Percentiles rank a stretch among this genome's conserved stretches.
These are phyloP conservation scores for Cephalophus harveyi DNA, from an alignment of 2,113 vertebrate species.

Conservation along the genomic window DNA sequence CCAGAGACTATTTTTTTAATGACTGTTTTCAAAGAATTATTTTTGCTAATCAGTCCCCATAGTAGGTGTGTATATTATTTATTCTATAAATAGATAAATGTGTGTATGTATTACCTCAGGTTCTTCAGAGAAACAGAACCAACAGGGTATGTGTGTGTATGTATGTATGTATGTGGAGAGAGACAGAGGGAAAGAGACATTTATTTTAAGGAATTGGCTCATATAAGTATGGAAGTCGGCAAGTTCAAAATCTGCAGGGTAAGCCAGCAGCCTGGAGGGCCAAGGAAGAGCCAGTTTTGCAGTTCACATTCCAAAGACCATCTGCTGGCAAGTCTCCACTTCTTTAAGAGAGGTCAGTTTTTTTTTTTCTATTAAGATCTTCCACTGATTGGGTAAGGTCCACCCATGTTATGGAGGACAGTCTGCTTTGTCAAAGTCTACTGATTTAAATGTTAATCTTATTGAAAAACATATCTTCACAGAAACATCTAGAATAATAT, in stretches of 20 bases:
- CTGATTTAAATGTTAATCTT: not conserved
- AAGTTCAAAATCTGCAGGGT: not conserved
- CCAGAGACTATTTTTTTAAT: too few relatives aligned
- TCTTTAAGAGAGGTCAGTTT: not conserved
- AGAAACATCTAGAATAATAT: not conserved
- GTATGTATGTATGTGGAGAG: not conserved
- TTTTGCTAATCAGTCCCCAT: not conserved
- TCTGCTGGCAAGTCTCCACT: not conserved
- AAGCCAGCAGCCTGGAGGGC: not conserved
- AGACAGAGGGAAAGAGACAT: not conserved
- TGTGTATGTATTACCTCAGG: not conserved
- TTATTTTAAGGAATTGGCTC: not conserved
- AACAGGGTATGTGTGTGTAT: not conserved
- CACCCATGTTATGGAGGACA: too few relatives aligned
- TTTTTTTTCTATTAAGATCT: not conserved
- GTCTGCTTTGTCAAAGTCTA: not conserved
- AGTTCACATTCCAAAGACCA: not conserved
- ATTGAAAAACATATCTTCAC: not conserved
- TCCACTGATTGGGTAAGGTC: not conserved
- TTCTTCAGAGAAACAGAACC: not conserved
- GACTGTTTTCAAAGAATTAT: not conserved
- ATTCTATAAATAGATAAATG: not conserved
- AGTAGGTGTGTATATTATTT: not conserved
- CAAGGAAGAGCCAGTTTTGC: not conserved
- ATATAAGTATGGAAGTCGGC: not conserved